These are phyloP conservation scores for Pelodytes ibericus DNA, from an alignment of 2,797 vertebrate species.

Conservation along the genomic window DNA sequence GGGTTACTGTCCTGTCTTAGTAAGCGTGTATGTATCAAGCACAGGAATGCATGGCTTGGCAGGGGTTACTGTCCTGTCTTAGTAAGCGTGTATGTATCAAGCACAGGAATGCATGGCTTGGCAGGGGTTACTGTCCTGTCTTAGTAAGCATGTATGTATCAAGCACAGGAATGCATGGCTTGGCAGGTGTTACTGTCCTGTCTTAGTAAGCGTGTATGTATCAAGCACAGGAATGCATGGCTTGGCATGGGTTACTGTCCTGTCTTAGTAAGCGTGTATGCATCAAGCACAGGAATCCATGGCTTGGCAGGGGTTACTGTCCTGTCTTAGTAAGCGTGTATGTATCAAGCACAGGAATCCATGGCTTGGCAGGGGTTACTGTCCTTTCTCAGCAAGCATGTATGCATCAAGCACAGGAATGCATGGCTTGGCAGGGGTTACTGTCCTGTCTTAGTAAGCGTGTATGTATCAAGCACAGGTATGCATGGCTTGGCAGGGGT, in stretches of 20 bases:
- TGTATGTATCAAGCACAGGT: conserved; percentile 52
- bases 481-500: conserved; percentile 58
- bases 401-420: conserved; percentile 58
- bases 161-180: conserved; percentile 56
- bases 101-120: conserved; percentile 54
- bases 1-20: conserved; percentile 18
- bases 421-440: conserved; percentile 57
- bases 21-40: too few relatives aligned
- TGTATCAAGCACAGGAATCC: conserved; percentile 55
- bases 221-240: conserved; percentile 54
- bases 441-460: too few relatives aligned
- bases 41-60: conserved; percentile 57
- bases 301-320: conserved; percentile 54
- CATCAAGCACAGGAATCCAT: conserved; percentile 56
- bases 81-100: too few relatives aligned
- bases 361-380: conserved; percentile 56
- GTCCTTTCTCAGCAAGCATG: conserved; percentile 14
- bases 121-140: conserved; percentile 48
- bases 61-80: conserved; percentile 42
- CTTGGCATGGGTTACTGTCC: conserved; percentile 54
- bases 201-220: too few relatives aligned
- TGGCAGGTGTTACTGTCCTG: conserved; percentile 51
- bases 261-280: too few relatives aligned
- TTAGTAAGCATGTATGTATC: too few relatives aligned
- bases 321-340: too few relatives aligned